Evolutionary conservation across 2,888 invertebrate species (phyloP).

Genomic region (Labia minor): DNA sequence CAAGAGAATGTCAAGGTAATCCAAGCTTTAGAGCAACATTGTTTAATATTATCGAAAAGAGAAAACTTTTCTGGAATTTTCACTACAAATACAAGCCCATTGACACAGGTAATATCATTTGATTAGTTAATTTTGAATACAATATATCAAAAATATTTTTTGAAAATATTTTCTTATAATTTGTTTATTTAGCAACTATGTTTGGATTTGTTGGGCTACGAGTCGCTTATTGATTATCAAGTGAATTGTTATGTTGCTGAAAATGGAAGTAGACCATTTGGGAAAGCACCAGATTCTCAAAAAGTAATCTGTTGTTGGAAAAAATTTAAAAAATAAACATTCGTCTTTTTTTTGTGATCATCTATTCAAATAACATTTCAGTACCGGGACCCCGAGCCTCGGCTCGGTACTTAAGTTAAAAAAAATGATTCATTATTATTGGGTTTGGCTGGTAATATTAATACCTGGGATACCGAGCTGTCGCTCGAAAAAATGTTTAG

Average conservation of each 20-base stretch:
- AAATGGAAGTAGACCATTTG: conserved; percentile 63
- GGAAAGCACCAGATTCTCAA: conserved; percentile 62
- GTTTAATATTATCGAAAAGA: conserved; percentile 51
- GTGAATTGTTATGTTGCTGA: conserved; percentile 64
- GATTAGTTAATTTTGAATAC: conserved; percentile 19
- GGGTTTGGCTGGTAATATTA: no score
- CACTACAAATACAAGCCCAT: conserved; percentile 76
- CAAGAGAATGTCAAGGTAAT: conserved; percentile 71
- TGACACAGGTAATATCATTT: conserved; percentile 78
- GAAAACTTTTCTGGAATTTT: conserved; percentile 63
- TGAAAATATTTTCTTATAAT: conserved; percentile 13
- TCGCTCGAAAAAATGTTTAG: no score
- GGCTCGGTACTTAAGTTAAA: no score
- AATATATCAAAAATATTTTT: conserved; percentile 13
- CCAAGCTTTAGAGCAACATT: conserved; percentile 65
- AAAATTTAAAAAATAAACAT: no score
- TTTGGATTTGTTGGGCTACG: conserved; percentile 64
- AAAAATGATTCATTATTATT: no score
- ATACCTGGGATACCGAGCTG: no score
- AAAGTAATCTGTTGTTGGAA: conserved; percentile 72
- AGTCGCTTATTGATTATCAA: conserved; percentile 65
- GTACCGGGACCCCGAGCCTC: no score
- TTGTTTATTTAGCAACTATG: conserved; percentile 60
- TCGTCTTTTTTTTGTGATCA: no score
- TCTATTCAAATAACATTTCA: no score